phyloP scores from a whole-genome alignment of 2,888 invertebrate species.

The Leptothorax acervorum region DNA sequence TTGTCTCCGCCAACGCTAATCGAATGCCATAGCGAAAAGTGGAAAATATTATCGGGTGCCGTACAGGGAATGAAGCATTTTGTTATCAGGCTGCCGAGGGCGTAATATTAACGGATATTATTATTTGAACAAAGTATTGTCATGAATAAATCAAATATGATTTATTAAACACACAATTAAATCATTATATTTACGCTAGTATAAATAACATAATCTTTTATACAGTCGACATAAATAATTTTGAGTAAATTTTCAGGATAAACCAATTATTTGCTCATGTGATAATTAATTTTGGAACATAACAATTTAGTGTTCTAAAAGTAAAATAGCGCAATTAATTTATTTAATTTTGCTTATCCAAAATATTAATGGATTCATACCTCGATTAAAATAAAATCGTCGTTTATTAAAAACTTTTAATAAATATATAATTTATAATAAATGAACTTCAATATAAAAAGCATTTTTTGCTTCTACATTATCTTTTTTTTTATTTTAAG shows the following conservation, averaged over 20 bases:
- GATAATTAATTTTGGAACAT: not conserved
- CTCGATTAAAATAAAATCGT: not conserved
- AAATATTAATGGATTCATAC: not conserved
- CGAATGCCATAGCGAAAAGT: not conserved
- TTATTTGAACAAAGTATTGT: slow-evolving; percentile 6
- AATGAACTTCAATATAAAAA: not conserved
- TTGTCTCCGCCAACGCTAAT: slow-evolving; percentile 28
- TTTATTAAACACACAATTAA: not conserved
- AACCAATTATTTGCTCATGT: not conserved
- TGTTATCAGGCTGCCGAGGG: not conserved
- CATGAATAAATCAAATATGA: not conserved
- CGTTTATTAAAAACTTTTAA: not conserved
- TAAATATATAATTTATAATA: not conserved
- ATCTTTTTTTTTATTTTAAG: not conserved
- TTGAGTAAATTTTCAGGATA: not conserved
- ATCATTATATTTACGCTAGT: not conserved
- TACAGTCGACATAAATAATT: not conserved
- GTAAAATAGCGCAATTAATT: not conserved
- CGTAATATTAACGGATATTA: slow-evolving; percentile 1
- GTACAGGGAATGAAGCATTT: slow-evolving; percentile 8
- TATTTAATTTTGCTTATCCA: not conserved
- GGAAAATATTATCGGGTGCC: slow-evolving; percentile 14
- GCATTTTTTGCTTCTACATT: not conserved
- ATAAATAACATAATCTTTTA: not conserved
- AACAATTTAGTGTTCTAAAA: not conserved